Evolutionary conservation across 2,888 invertebrate species (phyloP), one percentile per base, ranked within the genome.

Genomic region (Scaptomyza polygonia): DNA sequence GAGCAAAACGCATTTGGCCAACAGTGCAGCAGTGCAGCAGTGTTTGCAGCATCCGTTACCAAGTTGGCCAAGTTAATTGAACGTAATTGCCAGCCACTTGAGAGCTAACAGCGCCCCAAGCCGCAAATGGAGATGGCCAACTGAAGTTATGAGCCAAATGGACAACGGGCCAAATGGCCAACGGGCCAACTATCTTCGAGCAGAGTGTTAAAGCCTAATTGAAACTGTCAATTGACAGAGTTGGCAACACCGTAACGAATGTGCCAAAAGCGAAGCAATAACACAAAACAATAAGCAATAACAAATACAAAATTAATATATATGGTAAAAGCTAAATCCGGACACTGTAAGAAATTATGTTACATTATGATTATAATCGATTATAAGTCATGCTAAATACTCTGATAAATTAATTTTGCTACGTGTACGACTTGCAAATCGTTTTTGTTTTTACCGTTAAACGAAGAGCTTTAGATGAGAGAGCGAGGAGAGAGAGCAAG

Each of bases 61-160:
- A 86, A 79, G 72, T 72, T 83, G 80, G 84, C 83, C 81, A 79
- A 83, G 44, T 84, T 86, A 83, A 83, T 83, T 83, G 86, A 84
- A 79, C 77, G 79, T 83, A 83, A 83, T 83, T 83, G 87, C 79
- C 87, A 81, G 83, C 77, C 83, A 81, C 87, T 84, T 84, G 86
- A 83, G 82, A 80, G 85, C 69, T 27, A 65, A 65, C 68, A 68
- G 74, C 74, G 77, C 77, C 74, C 59, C 67, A 54, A 72, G 67
- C 29, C 58, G 43, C 49, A 74, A 53, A 58, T 67, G 71, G 72
- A 51, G 66, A 53, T 43, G 34, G 40, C 32, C 18, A 61, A 27
- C 63, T 32, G 18, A 36, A 51, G 53, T 42, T 36, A 45, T 30
- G 30, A 56, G 64, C 56, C 70, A 47, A 36, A 7, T 54, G 52